Percentiles rank a stretch among this genome's conserved stretches.
These are phyloP conservation scores for Merluccius polli DNA, from an alignment of 2,797 vertebrate genomes.

Conservation along the genomic window DNA sequence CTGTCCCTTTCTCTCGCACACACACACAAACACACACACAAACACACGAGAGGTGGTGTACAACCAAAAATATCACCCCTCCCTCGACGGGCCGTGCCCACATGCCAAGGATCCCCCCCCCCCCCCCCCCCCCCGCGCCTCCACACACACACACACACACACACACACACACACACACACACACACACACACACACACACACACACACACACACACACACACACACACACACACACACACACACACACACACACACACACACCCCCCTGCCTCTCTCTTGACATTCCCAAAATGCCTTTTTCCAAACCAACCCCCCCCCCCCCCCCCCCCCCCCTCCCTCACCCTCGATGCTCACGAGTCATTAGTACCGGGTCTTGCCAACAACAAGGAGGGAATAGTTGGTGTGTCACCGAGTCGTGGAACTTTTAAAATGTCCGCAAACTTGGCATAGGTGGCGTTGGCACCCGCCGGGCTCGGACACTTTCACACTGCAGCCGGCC, in stretches of 20 bases:
- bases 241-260: not conserved
- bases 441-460: conserved; percentile 11
- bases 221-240: not conserved
- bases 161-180: not conserved
- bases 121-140: too few relatives aligned
- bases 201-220: not conserved
- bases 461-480: conserved; percentile 3
- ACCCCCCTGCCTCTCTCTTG: not conserved
- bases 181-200: not conserved
- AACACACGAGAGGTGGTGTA: conserved; percentile 41
- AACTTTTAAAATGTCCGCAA: conserved; percentile 14
- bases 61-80: conserved; percentile 56
- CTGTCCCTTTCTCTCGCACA: conserved; percentile 5
- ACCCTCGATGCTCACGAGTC: conserved; percentile 11
- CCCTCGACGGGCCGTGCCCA: conserved; percentile 35
- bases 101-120: conserved; percentile 29
- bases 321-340: not conserved
- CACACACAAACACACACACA: conserved; percentile 14
- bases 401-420: not conserved
- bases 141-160: not conserved
- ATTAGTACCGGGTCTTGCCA: not conserved
- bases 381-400: not conserved
- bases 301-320: not conserved
- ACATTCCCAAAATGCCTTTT: conserved; percentile 6
- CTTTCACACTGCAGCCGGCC: conserved; percentile 51